These are phyloP conservation scores for Xiphorhynchus elegans DNA, from an alignment of 2,113 vertebrate genomes.

Conservation along the genomic window DNA sequence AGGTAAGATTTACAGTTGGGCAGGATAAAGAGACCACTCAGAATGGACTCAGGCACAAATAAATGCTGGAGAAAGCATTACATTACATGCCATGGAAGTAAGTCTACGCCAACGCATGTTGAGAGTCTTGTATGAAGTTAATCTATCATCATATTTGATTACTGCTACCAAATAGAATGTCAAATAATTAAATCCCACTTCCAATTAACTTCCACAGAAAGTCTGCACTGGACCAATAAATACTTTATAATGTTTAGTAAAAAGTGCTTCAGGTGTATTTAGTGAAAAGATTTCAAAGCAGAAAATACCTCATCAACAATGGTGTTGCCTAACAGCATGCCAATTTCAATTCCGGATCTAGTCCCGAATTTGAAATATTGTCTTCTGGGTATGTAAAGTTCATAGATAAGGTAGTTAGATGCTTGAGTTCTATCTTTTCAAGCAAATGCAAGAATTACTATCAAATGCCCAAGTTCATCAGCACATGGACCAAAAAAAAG, in stretches of 20 bases:
- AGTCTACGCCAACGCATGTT: background rate
- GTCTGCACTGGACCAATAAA: background rate
- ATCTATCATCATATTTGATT: background rate
- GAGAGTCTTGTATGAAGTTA: background rate
- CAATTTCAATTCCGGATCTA: background rate
- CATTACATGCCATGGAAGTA: background rate
- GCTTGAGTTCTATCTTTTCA: background rate
- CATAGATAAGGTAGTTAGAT: background rate
- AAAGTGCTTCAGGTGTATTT: background rate
- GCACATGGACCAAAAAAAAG: background rate
- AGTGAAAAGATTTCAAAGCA: background rate
- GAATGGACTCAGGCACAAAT: background rate
- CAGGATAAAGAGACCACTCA: background rate
- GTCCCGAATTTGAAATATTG: background rate
- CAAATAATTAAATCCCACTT: background rate
- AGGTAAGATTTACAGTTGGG: background rate
- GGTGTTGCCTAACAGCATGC: background rate
- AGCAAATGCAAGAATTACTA: background rate
- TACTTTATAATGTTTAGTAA: background rate
- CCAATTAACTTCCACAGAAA: background rate
- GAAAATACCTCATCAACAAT: background rate
- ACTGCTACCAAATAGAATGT: background rate
- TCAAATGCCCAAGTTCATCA: background rate
- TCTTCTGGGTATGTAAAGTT: background rate
- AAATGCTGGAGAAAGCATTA: background rate